A percentile compares a stretch with the other conserved stretches of the same genome.
Evolutionary conservation across 2,888 invertebrate genomes (phyloP).

Genomic region (Marasmarcha lunaedactyla): DNA sequence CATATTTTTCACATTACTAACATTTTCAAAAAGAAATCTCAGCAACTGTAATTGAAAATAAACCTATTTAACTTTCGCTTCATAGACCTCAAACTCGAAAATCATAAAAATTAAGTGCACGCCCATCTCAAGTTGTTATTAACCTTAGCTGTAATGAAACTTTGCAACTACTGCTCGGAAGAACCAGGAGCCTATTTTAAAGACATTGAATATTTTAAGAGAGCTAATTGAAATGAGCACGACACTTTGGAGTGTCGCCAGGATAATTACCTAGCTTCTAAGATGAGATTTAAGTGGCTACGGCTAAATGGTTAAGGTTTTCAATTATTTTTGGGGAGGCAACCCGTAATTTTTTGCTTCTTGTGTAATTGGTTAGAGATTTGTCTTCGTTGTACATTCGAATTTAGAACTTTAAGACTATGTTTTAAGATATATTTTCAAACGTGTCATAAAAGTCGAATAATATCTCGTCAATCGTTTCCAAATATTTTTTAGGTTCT

Average conservation of each 20-base stretch:
- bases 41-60: no score
- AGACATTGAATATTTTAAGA: constrained; percentile 70
- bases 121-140: constrained; percentile 53
- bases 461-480: no score
- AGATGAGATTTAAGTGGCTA: constrained; percentile 65
- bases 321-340: constrained; percentile 28
- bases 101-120: constrained; percentile 51
- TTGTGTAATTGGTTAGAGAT: no score
- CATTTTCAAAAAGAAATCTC: no score
- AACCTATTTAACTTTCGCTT: not conserved
- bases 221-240: constrained; percentile 69
- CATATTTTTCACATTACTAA: no score
- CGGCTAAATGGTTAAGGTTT: constrained; percentile 47
- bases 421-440: no score
- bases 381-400: no score
- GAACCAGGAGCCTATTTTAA: constrained; percentile 65
- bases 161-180: constrained; percentile 52
- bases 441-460: no score
- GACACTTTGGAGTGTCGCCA: constrained; percentile 69
- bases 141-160: constrained; percentile 56
- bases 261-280: constrained; percentile 66
- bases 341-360: no score
- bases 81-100: constrained; percentile 14
- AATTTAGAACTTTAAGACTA: no score
- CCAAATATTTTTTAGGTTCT: no score